Evolutionary conservation across 1,140 invertebrate genomes (phyloP).

Genomic region (Chymomyza costata): DNA sequence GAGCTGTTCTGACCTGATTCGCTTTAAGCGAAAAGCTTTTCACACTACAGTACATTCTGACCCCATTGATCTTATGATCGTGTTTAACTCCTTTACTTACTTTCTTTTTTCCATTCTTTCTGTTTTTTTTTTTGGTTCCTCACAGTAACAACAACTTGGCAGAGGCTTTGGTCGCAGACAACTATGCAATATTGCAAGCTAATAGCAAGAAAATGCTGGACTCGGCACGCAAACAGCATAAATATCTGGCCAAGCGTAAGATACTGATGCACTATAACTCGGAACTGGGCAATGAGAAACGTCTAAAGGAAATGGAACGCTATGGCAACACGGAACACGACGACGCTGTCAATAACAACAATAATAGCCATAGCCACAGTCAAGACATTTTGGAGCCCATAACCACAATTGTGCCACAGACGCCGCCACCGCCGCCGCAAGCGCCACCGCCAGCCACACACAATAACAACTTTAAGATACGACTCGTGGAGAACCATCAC

Average conservation of each 20-base stretch:
- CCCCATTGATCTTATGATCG: too few species aligned
- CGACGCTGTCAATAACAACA: slow-evolving; percentile 56
- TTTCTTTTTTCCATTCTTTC: too few species aligned
- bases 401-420: slow-evolving; percentile 57
- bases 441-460: slow-evolving; percentile 38
- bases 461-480: slow-evolving; percentile 59
- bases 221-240: slow-evolving; percentile 68
- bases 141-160: slow-evolving; percentile 29
- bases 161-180: slow-evolving; percentile 25
- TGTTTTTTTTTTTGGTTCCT: too few species aligned
- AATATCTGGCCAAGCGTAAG: slow-evolving; percentile 74
- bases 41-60: too few species aligned
- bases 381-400: slow-evolving; percentile 50
- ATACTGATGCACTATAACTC: slow-evolving; percentile 73
- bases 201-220: slow-evolving; percentile 74
- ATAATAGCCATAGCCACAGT: slow-evolving; percentile 24
- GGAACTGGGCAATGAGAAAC: slow-evolving; percentile 65
- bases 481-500: slow-evolving; percentile 62
- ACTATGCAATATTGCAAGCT: slow-evolving; percentile 65
- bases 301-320: slow-evolving; percentile 59
- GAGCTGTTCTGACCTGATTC: too few species aligned
- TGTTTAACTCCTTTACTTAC: too few species aligned
- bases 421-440: slow-evolving; percentile 31
- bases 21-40: too few species aligned
- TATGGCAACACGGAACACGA: slow-evolving; percentile 47